phyloP scores from a whole-genome alignment of 2,113 vertebrate genomes.

The Carassius gibelio region DNA sequence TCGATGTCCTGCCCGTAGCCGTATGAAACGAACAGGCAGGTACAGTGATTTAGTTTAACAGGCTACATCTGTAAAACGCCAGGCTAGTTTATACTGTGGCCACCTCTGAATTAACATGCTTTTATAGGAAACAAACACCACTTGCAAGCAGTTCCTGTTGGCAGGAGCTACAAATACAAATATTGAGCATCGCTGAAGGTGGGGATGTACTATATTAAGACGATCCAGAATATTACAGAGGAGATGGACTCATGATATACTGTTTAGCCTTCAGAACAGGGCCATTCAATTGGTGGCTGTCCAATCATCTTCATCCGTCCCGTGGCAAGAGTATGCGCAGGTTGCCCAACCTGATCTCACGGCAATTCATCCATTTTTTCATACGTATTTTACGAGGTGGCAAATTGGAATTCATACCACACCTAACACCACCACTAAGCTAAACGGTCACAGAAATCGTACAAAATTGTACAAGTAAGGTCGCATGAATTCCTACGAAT shows the following conservation, averaged over 20 bases:
- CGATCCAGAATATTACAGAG: background rate
- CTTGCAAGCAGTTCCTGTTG: conserved; percentile 74
- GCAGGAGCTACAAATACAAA: conserved; percentile 69
- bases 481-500: too few relatives aligned
- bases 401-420: too few relatives aligned
- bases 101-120: conserved; percentile 73
- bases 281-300: too few relatives aligned
- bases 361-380: too few relatives aligned
- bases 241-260: conserved; percentile 38
- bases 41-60: conserved; percentile 75
- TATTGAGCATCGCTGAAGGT: conserved; percentile 59
- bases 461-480: too few relatives aligned
- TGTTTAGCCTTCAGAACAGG: conserved; percentile 37
- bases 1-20: conserved; percentile 65
- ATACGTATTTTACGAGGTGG: too few relatives aligned
- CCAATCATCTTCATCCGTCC: too few relatives aligned
- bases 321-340: too few relatives aligned
- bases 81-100: conserved; percentile 76
- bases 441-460: too few relatives aligned
- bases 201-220: conserved; percentile 50
- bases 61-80: conserved; percentile 76
- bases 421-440: too few relatives aligned
- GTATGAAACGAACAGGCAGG: conserved; percentile 72
- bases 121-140: conserved; percentile 78
- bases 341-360: too few relatives aligned